These are phyloP conservation scores for Rhagoletis pomonella DNA, from an alignment of 1,140 invertebrate species.

Conservation along the genomic window DNA sequence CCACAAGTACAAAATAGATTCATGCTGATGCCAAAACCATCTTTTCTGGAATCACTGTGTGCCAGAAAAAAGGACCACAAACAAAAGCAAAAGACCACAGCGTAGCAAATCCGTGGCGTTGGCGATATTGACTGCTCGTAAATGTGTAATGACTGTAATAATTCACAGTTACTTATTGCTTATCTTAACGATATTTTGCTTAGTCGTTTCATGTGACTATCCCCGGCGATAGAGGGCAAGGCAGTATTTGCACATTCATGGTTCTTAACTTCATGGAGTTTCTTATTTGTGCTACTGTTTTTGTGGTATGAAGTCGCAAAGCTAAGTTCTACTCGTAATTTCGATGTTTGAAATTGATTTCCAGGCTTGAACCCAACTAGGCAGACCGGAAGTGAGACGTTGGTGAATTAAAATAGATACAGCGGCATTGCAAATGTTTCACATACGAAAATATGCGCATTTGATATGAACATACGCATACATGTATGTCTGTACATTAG, in stretches of 20 bases:
- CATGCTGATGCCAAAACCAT: background rate
- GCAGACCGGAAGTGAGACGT: background rate
- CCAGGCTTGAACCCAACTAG: background rate
- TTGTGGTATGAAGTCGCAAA: background rate
- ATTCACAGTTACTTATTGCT: conserved; percentile 73
- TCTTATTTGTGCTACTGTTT: background rate
- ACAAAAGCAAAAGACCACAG: background rate
- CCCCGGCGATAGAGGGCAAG: background rate
- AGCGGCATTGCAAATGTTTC: too few species aligned
- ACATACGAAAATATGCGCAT: too few species aligned
- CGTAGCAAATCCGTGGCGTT: background rate
- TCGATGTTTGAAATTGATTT: background rate
- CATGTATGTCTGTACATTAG: too few species aligned
- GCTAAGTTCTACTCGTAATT: background rate
- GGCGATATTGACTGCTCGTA: conserved; percentile 36
- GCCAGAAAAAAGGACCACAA: background rate
- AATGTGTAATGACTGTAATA: conserved; percentile 69
- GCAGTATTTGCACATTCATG: too few species aligned
- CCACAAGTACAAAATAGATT: background rate
- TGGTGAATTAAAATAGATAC: too few species aligned
- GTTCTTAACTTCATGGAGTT: background rate
- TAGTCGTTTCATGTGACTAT: background rate
- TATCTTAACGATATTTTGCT: conserved; percentile 65
- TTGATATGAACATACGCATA: too few species aligned
- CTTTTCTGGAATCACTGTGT: background rate